A percentile compares a stretch with the other conserved stretches of the same genome.
phyloP scores from a whole-genome alignment of 2,797 vertebrate species.

The Phoebastria nigripes region DNA sequence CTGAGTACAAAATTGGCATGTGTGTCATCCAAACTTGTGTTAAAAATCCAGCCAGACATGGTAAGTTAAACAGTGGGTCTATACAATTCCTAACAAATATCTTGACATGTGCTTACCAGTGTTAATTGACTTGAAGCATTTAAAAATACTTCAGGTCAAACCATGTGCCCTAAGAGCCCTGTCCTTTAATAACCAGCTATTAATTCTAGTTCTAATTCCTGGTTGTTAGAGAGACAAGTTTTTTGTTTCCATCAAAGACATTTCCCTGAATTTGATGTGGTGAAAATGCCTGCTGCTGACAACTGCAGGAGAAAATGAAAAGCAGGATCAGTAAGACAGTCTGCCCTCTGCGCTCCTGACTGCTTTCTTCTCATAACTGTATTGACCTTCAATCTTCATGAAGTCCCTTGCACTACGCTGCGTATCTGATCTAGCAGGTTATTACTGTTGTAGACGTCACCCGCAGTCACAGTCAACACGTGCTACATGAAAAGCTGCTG shows the following conservation, averaged over 20 bases:
- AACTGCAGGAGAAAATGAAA: neutral
- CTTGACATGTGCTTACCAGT: neutral
- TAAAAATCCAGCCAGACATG: neutral
- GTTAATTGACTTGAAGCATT: neutral
- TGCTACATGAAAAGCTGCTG: neutral
- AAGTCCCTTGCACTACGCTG: neutral
- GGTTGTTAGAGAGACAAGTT: neutral
- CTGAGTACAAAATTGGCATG: neutral
- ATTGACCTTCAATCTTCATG: neutral
- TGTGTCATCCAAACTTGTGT: neutral
- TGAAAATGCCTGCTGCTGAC: neutral
- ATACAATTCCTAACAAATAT: neutral
- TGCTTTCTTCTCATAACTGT: neutral
- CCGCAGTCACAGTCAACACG: rapidly evolving
- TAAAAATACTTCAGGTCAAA: neutral
- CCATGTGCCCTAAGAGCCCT: neutral
- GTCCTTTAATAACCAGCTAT: neutral
- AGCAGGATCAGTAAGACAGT: neutral
- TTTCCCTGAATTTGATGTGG: neutral
- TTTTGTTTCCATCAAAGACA: neutral
- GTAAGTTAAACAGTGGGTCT: neutral
- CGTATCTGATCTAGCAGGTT: neutral
- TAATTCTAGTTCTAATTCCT: neutral
- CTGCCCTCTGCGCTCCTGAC: neutral
- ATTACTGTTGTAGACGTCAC: neutral